These are phyloP conservation scores for Bradypodion ventrale DNA, from an alignment of 2,797 vertebrate genomes.

Conservation along the genomic window DNA sequence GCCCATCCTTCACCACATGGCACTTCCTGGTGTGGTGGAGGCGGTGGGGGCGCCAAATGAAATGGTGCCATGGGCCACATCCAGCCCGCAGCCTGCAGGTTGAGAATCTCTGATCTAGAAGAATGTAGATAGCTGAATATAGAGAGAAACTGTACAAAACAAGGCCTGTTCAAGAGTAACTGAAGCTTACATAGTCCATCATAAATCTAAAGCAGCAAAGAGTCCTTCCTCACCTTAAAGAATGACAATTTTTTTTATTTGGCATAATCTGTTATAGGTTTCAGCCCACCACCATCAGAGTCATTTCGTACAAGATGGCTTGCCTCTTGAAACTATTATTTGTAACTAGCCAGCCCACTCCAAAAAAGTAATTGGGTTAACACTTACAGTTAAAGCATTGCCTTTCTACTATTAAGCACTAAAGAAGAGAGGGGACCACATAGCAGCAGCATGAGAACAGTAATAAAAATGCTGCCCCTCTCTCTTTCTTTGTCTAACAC, in stretches of 20 bases:
- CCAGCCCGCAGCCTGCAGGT: too few relatives aligned
- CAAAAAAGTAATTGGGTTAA: background rate
- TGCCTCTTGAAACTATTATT: background rate
- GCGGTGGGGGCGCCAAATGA: too few relatives aligned
- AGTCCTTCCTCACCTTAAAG: too few relatives aligned
- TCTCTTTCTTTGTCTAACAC: background rate
- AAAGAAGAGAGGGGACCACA: background rate
- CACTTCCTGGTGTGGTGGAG: too few relatives aligned
- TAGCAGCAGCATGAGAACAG: background rate
- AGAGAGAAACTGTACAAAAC: constrained; percentile 23
- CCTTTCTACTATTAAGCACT: background rate
- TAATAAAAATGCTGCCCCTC: background rate
- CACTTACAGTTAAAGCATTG: background rate
- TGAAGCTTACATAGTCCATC: background rate
- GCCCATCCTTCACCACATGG: too few relatives aligned
- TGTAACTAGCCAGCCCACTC: background rate
- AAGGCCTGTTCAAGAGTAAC: background rate
- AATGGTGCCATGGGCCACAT: too few relatives aligned
- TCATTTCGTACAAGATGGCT: background rate
- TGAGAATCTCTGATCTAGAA: too few relatives aligned
- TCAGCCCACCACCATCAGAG: too few relatives aligned
- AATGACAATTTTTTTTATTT: too few relatives aligned
- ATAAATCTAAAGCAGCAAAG: background rate
- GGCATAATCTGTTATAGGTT: too few relatives aligned
- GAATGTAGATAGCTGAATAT: background rate